These are phyloP conservation scores for Orussus abietinus DNA, from an alignment of 1,140 invertebrate genomes.

Conservation along the genomic window DNA sequence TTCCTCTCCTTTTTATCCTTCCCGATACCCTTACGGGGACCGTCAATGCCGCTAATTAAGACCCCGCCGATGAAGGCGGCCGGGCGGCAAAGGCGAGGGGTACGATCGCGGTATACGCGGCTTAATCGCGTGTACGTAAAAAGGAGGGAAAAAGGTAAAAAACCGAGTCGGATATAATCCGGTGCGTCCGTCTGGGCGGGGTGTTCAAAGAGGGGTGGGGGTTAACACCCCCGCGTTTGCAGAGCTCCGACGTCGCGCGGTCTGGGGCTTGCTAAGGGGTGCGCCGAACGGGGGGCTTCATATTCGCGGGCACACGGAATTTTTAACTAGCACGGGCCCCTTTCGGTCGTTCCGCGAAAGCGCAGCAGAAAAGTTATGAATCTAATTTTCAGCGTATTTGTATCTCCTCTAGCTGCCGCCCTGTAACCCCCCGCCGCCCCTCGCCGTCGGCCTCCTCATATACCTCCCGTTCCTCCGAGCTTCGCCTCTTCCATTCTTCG, in stretches of 20 bases:
- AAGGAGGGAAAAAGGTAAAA: no score
- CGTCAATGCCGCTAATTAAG: no score
- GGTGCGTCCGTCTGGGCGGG: constrained; percentile 36
- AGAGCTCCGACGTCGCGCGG: no score
- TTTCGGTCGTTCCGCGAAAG: constrained; percentile 37
- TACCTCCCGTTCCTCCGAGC: neutral
- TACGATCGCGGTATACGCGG: constrained; percentile 29
- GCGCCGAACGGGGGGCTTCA: constrained; percentile 40
- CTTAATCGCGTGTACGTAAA: constrained; percentile 48
- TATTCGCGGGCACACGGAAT: constrained; percentile 47
- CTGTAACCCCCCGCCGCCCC: constrained; percentile 14
- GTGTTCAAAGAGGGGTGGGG: no score
- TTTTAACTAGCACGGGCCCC: constrained; percentile 44
- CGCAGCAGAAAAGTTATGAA: constrained; percentile 51
- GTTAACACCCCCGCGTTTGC: no score
- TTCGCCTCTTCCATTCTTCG: constrained; percentile 27
- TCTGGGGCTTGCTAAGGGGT: no score
- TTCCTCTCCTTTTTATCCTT: no score
- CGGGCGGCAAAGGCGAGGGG: no score
- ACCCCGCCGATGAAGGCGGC: no score
- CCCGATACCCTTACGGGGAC: no score
- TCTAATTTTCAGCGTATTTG: constrained; percentile 50
- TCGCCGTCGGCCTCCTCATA: constrained; percentile 10
- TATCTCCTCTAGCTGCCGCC: constrained; percentile 27
- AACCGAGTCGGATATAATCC: constrained; percentile 45